Conservation (phyloP, 1,140 invertebrate genomes). For the Antheraea pernyi region DNA sequence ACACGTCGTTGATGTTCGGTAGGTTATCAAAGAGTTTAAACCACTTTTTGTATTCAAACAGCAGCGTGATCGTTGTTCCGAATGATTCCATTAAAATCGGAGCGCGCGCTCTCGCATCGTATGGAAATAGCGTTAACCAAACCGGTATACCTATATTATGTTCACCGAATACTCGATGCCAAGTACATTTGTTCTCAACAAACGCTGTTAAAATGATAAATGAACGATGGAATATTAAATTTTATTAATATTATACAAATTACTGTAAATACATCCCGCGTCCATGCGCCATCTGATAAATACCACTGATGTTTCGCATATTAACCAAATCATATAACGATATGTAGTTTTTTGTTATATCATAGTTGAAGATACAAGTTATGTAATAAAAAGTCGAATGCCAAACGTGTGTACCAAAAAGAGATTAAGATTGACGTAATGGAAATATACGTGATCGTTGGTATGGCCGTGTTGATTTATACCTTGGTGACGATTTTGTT, state of each 20-base stretch:
- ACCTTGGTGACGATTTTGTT: slow-evolving; percentile 48
- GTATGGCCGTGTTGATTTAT: slow-evolving; percentile 64
- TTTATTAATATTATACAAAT: slow-evolving; percentile 17
- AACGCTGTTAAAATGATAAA: slow-evolving; percentile 43
- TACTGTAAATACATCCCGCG: neutral
- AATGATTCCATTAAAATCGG: slow-evolving; percentile 36
- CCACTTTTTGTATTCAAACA: slow-evolving; percentile 33
- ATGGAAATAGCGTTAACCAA: slow-evolving; percentile 33
- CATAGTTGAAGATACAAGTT: neutral
- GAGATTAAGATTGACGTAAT: slow-evolving; percentile 32
- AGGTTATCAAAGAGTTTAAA: neutral
- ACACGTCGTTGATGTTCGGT: neutral
- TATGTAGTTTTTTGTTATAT: neutral
- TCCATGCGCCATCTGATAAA: slow-evolving; percentile 1
- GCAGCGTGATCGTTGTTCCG: slow-evolving; percentile 26
- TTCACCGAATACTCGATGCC: neutral
- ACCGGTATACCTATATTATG: slow-evolving; percentile 6
- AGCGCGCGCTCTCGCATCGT: slow-evolving; percentile 19
- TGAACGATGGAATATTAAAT: slow-evolving; percentile 22
- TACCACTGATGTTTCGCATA: slow-evolving; percentile 28
- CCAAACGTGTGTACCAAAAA: slow-evolving; percentile 26
- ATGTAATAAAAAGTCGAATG: slow-evolving; percentile 19
- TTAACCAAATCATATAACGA: neutral
- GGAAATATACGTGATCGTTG: slow-evolving; percentile 69
- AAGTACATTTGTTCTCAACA: slow-evolving; percentile 23